A percentile compares a stretch with the other conserved stretches of the same genome.
phyloP scores from a whole-genome alignment of 64 coral and sea anemone species.

The Acropora yongei region DNA sequence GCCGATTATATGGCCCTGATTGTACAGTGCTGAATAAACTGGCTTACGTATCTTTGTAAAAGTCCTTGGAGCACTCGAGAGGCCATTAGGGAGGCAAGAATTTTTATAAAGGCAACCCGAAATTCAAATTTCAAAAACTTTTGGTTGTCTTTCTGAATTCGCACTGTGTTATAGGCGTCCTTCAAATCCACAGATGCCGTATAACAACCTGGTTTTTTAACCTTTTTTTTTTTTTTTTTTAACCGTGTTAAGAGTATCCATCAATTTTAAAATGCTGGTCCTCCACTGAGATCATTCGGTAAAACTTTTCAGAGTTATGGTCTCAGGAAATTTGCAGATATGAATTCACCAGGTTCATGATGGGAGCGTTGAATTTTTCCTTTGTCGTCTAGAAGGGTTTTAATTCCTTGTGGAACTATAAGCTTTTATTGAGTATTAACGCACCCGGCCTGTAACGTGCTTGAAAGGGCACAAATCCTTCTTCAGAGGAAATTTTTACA shows the following conservation, averaged over 20 bases:
- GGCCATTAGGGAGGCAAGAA: slow-evolving; percentile 38
- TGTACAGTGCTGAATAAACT: neutral
- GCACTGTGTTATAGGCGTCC: slow-evolving; percentile 11
- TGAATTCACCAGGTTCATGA: neutral
- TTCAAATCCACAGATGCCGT: slow-evolving; percentile 19
- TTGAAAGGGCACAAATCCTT: slow-evolving; percentile 5
- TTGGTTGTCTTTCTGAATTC: neutral
- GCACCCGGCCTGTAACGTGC: slow-evolving; percentile 18
- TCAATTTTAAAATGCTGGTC: neutral
- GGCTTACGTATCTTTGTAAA: slow-evolving; percentile 34
- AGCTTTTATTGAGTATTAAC: slow-evolving; percentile 30
- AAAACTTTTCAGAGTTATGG: slow-evolving; percentile 9
- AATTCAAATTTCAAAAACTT: slow-evolving; percentile 11
- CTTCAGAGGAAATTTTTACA: slow-evolving; percentile 57
- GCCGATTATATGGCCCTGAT: slow-evolving; percentile 45
- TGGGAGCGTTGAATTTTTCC: slow-evolving; percentile 5
- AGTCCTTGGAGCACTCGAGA: slow-evolving; percentile 9
- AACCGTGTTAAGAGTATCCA: neutral
- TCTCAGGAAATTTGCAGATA: neutral
- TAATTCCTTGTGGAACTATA: slow-evolving; percentile 37
- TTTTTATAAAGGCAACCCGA: neutral
- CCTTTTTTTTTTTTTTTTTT: neutral
- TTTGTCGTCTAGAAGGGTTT: slow-evolving; percentile 12
- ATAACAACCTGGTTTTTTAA: slow-evolving; percentile 15
- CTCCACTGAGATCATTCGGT: slow-evolving; percentile 21